Evolutionary conservation across 2,113 vertebrate genomes (phyloP), one percentile per base, ranked within the genome.

Genomic region (Poeciliopsis occidentalis): DNA sequence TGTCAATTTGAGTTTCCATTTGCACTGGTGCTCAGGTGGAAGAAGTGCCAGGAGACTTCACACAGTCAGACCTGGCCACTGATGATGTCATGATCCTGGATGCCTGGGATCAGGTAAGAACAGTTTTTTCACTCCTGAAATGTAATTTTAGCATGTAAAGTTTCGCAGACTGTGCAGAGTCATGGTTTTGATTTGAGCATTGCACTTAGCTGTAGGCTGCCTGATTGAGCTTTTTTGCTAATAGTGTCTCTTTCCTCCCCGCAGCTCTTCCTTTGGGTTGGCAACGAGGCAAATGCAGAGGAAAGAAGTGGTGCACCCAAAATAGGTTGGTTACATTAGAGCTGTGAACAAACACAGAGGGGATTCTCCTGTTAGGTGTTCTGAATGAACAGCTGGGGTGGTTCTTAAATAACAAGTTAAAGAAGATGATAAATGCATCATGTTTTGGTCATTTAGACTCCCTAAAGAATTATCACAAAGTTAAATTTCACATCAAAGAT

Each of bases 51-150:
- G 95, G 95, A 74, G 95, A 95, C 27, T 95, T 95, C 82, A 94
- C 86, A 60, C 95, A 95, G 90, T 71, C 85, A 19, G 95, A 95
- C 74, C 84, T 95, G 85, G 95, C 95, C 78, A 94, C 90, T 22
- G 95, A 95, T 87, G 95, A 95, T 44, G 92, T 95, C 82, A 95
- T 95, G 95, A 74, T 95, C 76, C 87, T 95, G 80, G 95, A 95
- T 15, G 93, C 93, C 39, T 87, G 93, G 89, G 88, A 93, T 72
- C 94, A 95, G 92, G 95, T 94, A 64, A 81, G 79, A 84, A 2
- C 8, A 70, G 8, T 71, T 62, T 22, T 22, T 29, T 63, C 11
- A 34, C 32, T 12, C 63, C 13, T 69, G 4, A 54, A 57, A 15
- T 24, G 17, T 67, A 22, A 3, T 47, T 62, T 34, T 54, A 39